phyloP scores from a whole-genome alignment of 2,888 invertebrate species.

The Polylopha cassiicola region DNA sequence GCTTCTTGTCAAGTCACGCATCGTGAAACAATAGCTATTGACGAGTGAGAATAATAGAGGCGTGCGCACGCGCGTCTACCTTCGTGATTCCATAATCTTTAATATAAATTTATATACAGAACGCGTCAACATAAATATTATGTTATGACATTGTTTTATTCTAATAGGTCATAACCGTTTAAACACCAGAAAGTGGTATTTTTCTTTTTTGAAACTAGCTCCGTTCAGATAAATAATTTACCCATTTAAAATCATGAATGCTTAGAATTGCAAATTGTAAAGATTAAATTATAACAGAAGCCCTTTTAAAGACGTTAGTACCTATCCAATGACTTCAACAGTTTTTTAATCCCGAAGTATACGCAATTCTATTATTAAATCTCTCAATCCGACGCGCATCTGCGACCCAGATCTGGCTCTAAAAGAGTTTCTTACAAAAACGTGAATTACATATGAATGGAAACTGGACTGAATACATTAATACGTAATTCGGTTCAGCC shows the following conservation, averaged over 20 bases:
- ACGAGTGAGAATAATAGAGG: slow-evolving; percentile 52
- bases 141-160: too few species aligned
- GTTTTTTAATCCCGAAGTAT: slow-evolving; percentile 38
- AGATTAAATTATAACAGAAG: slow-evolving; percentile 17
- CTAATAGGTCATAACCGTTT: too few species aligned
- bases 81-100: too few species aligned
- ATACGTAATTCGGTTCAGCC: slow-evolving; percentile 71
- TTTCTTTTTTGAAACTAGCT: too few species aligned
- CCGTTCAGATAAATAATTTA: slow-evolving; percentile 16
- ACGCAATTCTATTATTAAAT: slow-evolving; percentile 63
- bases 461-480: slow-evolving; percentile 75
- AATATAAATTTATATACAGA: too few species aligned
- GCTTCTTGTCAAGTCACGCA: slow-evolving; percentile 56
- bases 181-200: too few species aligned
- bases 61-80: slow-evolving; percentile 54
- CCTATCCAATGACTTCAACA: slow-evolving; percentile 12
- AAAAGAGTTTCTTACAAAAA: slow-evolving; percentile 63
- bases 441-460: slow-evolving; percentile 71
- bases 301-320: slow-evolving; percentile 9
- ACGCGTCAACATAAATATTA: too few species aligned
- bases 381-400: slow-evolving; percentile 67
- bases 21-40: slow-evolving; percentile 55
- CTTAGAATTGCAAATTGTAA: slow-evolving; percentile 7
- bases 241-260: slow-evolving; percentile 16
- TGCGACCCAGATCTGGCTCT: slow-evolving; percentile 66